phyloP scores from a whole-genome alignment of 92 coral and sea anemone species.

The Bergia sp. region DNA sequence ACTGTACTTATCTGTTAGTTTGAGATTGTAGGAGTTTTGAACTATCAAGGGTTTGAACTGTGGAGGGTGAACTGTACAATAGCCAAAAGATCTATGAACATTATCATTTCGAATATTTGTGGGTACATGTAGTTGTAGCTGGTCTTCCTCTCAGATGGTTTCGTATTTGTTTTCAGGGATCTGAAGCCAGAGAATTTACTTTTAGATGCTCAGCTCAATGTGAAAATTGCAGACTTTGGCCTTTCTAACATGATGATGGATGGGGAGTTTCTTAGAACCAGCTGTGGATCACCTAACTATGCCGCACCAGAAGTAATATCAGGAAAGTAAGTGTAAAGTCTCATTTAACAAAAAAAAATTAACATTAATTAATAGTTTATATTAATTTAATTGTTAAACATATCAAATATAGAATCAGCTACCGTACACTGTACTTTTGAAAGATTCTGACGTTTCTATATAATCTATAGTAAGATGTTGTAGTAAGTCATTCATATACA shows the following conservation, averaged over 20 bases:
- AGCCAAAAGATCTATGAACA: too few species aligned
- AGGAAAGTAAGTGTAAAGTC: constrained; percentile 84
- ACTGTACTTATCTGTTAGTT: too few species aligned
- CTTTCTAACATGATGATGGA: constrained; percentile 97
- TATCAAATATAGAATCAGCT: background rate
- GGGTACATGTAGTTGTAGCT: too few species aligned
- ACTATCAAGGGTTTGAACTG: too few species aligned
- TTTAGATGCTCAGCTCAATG: constrained; percentile 83
- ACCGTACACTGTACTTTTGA: background rate
- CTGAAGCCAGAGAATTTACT: constrained; percentile 94
- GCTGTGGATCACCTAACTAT: constrained; percentile 99
- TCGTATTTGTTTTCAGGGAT: constrained; percentile 62
- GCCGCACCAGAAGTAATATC: constrained; percentile 99
- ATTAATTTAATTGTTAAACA: too few species aligned
- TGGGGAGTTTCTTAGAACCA: constrained; percentile 95
- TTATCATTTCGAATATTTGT: too few species aligned
- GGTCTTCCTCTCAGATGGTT: background rate
- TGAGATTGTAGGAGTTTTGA: too few species aligned
- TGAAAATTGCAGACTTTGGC: constrained; percentile 97
- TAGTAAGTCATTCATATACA: too few species aligned
- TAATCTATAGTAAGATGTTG: too few species aligned
- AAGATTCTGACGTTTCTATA: background rate
- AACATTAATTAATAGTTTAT: background rate
- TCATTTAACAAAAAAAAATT: background rate
- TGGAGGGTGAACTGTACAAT: too few species aligned